Percentiles rank a stretch among this genome's conserved stretches.
Conservation (phyloP, 2,797 vertebrate species). For the Telmatherina bonti region DNA sequence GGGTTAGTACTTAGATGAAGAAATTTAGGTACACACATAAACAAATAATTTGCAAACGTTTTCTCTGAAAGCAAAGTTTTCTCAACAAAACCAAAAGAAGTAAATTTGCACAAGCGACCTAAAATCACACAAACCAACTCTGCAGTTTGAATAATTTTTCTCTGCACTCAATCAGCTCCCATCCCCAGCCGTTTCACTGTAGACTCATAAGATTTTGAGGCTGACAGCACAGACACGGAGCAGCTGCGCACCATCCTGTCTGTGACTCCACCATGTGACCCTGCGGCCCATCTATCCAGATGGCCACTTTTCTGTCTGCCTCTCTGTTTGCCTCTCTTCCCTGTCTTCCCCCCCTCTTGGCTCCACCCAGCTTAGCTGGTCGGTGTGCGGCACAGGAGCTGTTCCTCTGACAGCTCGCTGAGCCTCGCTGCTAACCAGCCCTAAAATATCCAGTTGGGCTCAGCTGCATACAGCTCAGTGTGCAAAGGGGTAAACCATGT, state of each 20-base stretch:
- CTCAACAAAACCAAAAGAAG: background rate
- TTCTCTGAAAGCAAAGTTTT: background rate
- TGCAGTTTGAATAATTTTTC: constrained; percentile 40
- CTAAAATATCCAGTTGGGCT: constrained; percentile 20
- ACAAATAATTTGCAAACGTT: constrained; percentile 9
- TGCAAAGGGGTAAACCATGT: constrained; percentile 37
- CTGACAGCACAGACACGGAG: constrained; percentile 56
- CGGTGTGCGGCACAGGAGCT: constrained; percentile 18
- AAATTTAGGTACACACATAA: background rate
- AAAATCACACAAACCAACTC: constrained; percentile 35
- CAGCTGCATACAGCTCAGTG: constrained; percentile 16
- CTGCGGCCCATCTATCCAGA: constrained; percentile 72
- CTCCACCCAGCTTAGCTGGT: constrained; percentile 45
- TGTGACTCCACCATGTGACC: constrained; percentile 71
- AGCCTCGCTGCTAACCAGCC: constrained; percentile 44
- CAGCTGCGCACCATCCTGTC: constrained; percentile 75
- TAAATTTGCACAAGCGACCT: constrained; percentile 1
- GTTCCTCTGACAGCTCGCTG: constrained; percentile 45
- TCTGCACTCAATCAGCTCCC: constrained; percentile 25
- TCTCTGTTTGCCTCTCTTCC: constrained; percentile 16
- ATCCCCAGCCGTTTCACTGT: constrained; percentile 36
- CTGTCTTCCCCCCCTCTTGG: constrained; percentile 29
- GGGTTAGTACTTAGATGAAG: background rate
- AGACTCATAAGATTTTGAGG: constrained; percentile 60
- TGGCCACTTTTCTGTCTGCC: constrained; percentile 66